Evolutionary conservation across 2,113 vertebrate species (phyloP).

Genomic region (Forbesichthys papilliferus): DNA sequence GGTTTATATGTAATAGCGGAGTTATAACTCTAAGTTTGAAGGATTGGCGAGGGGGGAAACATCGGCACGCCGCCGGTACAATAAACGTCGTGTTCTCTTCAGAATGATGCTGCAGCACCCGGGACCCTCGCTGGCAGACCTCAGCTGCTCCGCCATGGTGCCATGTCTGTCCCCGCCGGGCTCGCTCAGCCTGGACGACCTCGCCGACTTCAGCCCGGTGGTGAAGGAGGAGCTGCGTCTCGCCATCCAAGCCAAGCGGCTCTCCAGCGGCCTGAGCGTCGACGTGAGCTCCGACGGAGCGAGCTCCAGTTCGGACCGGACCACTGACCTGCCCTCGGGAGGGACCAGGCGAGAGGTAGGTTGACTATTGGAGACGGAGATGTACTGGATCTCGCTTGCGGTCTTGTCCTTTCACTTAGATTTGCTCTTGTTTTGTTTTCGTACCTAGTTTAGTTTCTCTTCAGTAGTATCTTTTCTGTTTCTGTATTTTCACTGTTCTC

Average conservation of each 20-base stretch:
- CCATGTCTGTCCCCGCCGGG: conserved; percentile 91
- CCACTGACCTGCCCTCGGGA: conserved; percentile 50
- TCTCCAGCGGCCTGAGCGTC: conserved; percentile 81
- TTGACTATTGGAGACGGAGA: no score
- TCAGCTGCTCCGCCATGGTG: conserved; percentile 91
- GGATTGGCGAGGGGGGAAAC: neutral
- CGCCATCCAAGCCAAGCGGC: conserved; percentile 88
- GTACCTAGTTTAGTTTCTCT: neutral
- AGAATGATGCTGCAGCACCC: conserved; percentile 96
- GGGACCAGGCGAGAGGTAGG: conserved; percentile 81
- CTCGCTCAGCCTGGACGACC: conserved; percentile 91
- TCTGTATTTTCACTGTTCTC: neutral
- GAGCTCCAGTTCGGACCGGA: conserved; percentile 77
- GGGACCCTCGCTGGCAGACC: conserved; percentile 87
- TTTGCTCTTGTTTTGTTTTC: neutral
- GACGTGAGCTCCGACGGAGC: conserved; percentile 76
- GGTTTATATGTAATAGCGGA: no score
- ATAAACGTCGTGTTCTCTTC: conserved; percentile 12
- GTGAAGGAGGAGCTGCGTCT: conserved; percentile 94
- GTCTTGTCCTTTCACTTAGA: no score
- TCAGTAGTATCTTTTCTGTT: neutral
- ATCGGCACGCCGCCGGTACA: neutral
- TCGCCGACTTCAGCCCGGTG: conserved; percentile 88
- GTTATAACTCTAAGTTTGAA: neutral
- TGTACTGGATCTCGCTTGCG: neutral